phyloP scores from a whole-genome alignment of 1,140 invertebrate species.

The Leptestheria dahalacensis region DNA sequence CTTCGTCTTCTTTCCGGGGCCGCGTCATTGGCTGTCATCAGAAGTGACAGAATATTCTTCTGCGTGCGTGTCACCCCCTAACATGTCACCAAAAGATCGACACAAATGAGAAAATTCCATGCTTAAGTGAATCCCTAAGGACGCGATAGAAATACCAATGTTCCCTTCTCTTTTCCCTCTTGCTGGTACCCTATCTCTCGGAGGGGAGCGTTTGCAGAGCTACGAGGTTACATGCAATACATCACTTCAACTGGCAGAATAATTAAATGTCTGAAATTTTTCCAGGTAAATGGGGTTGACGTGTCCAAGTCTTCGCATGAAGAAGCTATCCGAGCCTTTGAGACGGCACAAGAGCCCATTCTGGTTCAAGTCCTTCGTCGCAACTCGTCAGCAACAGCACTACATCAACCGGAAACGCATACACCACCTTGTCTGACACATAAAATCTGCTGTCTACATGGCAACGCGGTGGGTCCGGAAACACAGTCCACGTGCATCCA shows the following conservation, averaged over 20 bases:
- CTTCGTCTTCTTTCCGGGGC: not conserved
- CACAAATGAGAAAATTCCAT: not conserved
- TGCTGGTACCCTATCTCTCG: not conserved
- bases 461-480: not conserved
- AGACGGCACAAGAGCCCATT: slow-evolving; percentile 34
- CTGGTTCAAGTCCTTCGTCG: slow-evolving; percentile 33
- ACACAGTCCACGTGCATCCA: slow-evolving; percentile 3
- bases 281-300: slow-evolving; percentile 36
- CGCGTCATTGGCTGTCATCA: not conserved
- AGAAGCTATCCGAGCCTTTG: slow-evolving; percentile 34
- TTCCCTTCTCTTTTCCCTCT: not conserved
- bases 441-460: slow-evolving; percentile 13
- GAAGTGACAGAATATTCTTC: not conserved
- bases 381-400: not conserved
- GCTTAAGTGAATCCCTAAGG: not conserved
- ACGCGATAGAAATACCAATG: not conserved
- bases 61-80: not conserved
- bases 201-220: not conserved
- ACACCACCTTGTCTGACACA: slow-evolving; percentile 1
- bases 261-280: not conserved
- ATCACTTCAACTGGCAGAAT: not conserved
- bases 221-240: not conserved
- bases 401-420: not conserved
- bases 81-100: not conserved
- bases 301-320: slow-evolving; percentile 32